Evolutionary conservation across 2,888 invertebrate species (phyloP), one percentile per base, ranked within the genome.

Genomic region (Drosophila paracracens): DNA sequence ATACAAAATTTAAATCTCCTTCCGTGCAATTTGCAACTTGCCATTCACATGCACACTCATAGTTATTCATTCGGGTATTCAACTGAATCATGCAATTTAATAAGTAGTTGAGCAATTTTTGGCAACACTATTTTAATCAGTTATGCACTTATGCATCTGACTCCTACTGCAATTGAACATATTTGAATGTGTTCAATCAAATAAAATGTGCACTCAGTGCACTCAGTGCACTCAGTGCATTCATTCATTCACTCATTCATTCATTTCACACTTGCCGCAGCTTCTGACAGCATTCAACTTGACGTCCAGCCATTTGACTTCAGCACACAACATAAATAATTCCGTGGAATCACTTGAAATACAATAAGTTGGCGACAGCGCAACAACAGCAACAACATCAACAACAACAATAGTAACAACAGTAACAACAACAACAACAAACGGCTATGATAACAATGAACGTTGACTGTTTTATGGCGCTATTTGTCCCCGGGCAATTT

Each of bases 401-500:
- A 21, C 13, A 46, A 1, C 16, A 36, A 6, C 35, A 36, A 3
- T 0, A 16, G 2, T 6, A 21, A 8, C 38, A 38, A 7, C 38
- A 36, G 0, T 0, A 16, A 36, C 36, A 40, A 4, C 4, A n/a
- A 0, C 21, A 46, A 21, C 46, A 21, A 60, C 35, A 70, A 51
- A 13, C 38, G 48, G 60, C 72, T 76, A 86, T 77, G 87, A 89
- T 73, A 85, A 76, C 83, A 88, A 88, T 88, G 76, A 85, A 85
- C 63, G 78, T 78, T 82, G 83, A 89, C 72, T 83, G 79, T 89
- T 86, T 89, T 83, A 88, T 88, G 74, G 83, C 70, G 86, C 76
- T 78, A 74, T 81, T 78, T 80, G 73, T 78, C 78, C 87, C 73
- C 71, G 57, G 69, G 83, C 80, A 69, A 89, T 89, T 89, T 88